Conservation (phyloP, 2,888 invertebrate species). For the Aphelenchoides bicaudatus region DNA sequence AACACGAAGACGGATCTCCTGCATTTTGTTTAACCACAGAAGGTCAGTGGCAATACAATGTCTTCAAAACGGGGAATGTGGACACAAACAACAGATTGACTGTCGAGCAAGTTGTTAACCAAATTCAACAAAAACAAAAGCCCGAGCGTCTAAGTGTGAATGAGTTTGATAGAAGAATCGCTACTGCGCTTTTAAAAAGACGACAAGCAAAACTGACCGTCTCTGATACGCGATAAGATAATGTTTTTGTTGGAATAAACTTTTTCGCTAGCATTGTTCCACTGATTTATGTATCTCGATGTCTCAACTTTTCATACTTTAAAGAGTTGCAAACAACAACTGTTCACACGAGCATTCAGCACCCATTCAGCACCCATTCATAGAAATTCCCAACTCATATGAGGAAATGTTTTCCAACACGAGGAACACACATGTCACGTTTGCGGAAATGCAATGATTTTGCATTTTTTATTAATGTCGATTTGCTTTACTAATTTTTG, state of each 20-base stretch:
- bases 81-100: constrained; percentile 55
- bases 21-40: constrained; percentile 56
- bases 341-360: too few relatives aligned
- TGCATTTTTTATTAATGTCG: too few relatives aligned
- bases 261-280: neutral
- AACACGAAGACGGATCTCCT: constrained; percentile 51
- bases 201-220: constrained; percentile 11
- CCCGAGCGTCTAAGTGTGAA: constrained; percentile 16
- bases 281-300: neutral
- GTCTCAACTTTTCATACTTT: too few relatives aligned
- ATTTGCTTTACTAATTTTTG: too few relatives aligned
- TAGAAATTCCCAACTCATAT: too few relatives aligned
- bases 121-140: constrained; percentile 14
- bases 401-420: too few relatives aligned
- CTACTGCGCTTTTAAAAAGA: constrained; percentile 14
- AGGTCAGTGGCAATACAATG: constrained; percentile 56
- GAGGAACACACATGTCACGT: too few relatives aligned
- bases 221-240: neutral
- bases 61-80: constrained; percentile 55
- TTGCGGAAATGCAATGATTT: too few relatives aligned
- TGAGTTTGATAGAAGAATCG: constrained; percentile 15
- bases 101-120: constrained; percentile 46
- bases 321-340: too few relatives aligned
- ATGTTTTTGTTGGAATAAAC: constrained; percentile 4
- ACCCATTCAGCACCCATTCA: too few relatives aligned